A percentile compares a stretch with the other conserved stretches of the same genome.
These are phyloP conservation scores for Zosterops hypoxanthus DNA, from an alignment of 2,113 vertebrate species.

Conservation along the genomic window DNA sequence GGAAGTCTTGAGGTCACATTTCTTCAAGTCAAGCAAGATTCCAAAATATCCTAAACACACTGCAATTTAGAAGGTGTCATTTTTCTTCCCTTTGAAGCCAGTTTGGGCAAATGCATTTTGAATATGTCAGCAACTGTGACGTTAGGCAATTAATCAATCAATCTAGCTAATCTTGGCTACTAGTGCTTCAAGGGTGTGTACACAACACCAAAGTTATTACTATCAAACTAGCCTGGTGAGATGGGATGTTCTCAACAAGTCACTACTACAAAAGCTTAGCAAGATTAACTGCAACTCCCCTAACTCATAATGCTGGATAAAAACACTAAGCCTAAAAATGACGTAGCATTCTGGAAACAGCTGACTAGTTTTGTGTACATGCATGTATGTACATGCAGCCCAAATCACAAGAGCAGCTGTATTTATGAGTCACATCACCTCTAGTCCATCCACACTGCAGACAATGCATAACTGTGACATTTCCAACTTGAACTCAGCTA, in stretches of 20 bases:
- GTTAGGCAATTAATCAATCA: rapidly evolving
- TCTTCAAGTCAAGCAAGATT: not conserved
- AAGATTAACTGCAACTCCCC: not conserved
- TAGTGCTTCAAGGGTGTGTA: not conserved
- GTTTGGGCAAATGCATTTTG: not conserved
- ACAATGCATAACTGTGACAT: not conserved
- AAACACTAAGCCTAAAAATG: not conserved
- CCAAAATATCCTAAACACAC: not conserved
- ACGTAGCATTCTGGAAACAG: not conserved
- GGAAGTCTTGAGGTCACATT: not conserved
- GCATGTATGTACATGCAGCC: rapidly evolving
- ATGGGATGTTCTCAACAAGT: not conserved
- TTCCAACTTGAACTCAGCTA: not conserved
- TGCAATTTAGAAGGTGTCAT: not conserved
- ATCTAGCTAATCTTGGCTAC: not conserved
- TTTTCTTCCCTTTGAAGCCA: not conserved
- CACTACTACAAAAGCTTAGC: not conserved
- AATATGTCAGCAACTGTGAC: not conserved
- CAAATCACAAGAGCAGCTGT: not conserved
- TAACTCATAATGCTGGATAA: not conserved
- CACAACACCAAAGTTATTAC: not conserved
- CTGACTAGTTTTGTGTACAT: not conserved
- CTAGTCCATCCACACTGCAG: not conserved
- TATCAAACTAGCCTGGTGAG: not conserved
- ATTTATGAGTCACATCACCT: not conserved